phyloP scores from a whole-genome alignment of 2,113 vertebrate species.

The Hippopotamus amphibius region DNA sequence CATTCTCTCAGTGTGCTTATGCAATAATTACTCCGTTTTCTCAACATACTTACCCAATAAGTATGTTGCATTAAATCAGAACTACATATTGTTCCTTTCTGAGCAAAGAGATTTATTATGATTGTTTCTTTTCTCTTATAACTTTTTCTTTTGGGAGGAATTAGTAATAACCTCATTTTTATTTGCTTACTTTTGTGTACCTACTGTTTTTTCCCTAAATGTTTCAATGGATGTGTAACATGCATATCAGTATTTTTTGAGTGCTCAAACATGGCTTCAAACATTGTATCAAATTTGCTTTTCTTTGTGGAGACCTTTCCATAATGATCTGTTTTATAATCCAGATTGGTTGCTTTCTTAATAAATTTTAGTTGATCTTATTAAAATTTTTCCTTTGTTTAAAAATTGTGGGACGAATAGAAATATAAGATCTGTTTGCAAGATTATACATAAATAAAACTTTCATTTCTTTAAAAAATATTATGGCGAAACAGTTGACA shows the following conservation, averaged over 20 bases:
- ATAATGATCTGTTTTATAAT: neutral
- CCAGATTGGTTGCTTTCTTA: neutral
- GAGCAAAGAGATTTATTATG: neutral
- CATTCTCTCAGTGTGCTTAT: neutral
- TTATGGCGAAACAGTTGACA: conserved; percentile 28
- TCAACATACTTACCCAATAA: neutral
- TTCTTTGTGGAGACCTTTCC: neutral
- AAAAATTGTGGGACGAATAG: neutral
- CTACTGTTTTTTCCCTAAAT: neutral
- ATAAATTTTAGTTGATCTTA: conserved; percentile 17
- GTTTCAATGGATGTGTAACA: neutral
- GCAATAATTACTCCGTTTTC: neutral
- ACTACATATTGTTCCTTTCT: neutral
- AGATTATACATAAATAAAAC: neutral
- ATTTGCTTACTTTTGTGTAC: neutral
- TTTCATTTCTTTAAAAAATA: neutral
- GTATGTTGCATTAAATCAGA: neutral
- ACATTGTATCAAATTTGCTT: neutral
- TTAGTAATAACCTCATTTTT: neutral
- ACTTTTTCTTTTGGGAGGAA: neutral
- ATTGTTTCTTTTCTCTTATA: neutral
- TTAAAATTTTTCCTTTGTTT: conserved; percentile 28
- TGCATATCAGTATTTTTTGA: neutral
- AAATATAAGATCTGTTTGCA: neutral
- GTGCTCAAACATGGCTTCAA: neutral